A percentile compares a stretch with the other conserved stretches of the same genome.
These are phyloP conservation scores for Pantherophis alleghaniensis DNA, from an alignment of 2,797 vertebrate species.

Conservation along the genomic window DNA sequence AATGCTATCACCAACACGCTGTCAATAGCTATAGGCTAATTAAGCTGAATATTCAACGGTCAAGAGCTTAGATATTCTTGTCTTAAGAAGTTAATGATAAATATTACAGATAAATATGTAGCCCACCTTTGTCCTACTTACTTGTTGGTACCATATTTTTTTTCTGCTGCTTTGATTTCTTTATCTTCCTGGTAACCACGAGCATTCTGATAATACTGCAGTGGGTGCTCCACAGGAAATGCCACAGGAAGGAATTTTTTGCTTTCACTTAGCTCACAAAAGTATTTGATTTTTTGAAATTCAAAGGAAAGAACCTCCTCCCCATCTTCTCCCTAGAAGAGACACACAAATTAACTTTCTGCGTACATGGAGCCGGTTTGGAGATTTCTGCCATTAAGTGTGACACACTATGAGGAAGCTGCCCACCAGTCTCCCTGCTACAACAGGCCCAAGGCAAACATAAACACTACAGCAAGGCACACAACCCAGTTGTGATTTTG, in stretches of 20 bases:
- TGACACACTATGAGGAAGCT: neutral
- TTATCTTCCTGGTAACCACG: conserved; percentile 90
- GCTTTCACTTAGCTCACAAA: conserved; percentile 80
- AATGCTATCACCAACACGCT: neutral
- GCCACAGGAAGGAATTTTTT: conserved; percentile 85
- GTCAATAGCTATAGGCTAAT: neutral
- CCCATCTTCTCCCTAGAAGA: conserved; percentile 80
- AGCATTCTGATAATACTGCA: conserved; percentile 86
- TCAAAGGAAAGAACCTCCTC: conserved; percentile 84
- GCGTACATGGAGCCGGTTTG: accelerated
- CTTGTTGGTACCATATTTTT: conserved; percentile 87
- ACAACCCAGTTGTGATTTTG: neutral
- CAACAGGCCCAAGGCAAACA: neutral
- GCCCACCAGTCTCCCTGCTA: no score
- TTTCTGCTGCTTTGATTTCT: conserved; percentile 86
- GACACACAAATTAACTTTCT: neutral
- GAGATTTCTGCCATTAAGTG: neutral
- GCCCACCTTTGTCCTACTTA: conserved; percentile 33
- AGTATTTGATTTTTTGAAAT: conserved; percentile 95
- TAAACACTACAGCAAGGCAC: neutral
- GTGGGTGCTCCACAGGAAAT: conserved; percentile 80
- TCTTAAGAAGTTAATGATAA: neutral
- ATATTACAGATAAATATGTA: neutral
- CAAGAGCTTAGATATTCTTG: accelerated
- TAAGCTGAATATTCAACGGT: accelerated